A percentile compares a stretch with the other conserved stretches of the same genome.
phyloP scores from a whole-genome alignment of 2,113 vertebrate species.

The Alexandromys fortis region DNA sequence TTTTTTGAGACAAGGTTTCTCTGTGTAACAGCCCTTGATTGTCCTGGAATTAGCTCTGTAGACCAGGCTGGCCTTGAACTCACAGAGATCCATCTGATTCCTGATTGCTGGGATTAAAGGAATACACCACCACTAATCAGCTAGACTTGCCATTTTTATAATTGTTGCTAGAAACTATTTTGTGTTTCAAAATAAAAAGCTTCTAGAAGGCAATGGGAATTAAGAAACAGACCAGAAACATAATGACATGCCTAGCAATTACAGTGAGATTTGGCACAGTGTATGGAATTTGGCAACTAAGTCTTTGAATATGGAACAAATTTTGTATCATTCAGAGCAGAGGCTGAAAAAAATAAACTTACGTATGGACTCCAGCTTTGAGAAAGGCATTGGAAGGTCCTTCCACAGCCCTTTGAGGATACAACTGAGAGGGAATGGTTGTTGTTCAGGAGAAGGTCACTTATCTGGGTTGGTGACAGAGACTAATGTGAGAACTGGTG shows the following conservation, averaged over 20 bases:
- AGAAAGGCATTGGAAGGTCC: not conserved
- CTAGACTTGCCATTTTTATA: not conserved
- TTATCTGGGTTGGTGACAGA: not conserved
- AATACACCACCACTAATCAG: too few relatives aligned
- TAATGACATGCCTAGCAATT: not conserved
- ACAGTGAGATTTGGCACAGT: not conserved
- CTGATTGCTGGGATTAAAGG: too few relatives aligned
- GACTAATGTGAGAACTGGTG: not conserved
- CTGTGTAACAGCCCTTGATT: too few relatives aligned
- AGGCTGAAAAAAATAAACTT: not conserved
- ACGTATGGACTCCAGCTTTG: not conserved
- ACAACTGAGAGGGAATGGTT: not conserved
- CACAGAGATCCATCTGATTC: too few relatives aligned
- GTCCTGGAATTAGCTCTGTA: too few relatives aligned
- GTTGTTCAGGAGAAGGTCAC: not conserved
- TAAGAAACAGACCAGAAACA: constrained; percentile 47
- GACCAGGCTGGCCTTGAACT: too few relatives aligned
- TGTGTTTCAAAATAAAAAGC: not conserved
- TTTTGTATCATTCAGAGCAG: not conserved
- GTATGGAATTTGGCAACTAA: not conserved
- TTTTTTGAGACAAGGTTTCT: too few relatives aligned
- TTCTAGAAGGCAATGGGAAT: constrained; percentile 67
- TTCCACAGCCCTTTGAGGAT: not conserved
- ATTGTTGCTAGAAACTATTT: not conserved
- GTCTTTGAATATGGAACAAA: not conserved